phyloP scores from a whole-genome alignment of 1,140 invertebrate genomes.

The Drosophila auraria region DNA sequence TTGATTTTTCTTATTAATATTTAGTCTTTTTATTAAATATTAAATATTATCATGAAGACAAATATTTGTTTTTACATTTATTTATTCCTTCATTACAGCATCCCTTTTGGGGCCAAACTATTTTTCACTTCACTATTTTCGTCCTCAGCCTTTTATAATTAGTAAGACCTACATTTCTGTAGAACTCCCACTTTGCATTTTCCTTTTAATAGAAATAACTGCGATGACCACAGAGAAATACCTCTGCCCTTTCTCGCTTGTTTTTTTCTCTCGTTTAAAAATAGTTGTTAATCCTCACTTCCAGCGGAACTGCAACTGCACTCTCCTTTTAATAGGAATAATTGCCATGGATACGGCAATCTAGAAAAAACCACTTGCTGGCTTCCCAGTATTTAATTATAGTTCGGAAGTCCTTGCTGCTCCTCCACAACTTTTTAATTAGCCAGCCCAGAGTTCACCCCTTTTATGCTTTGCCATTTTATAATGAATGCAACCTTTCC shows the following conservation, averaged over 20 bases:
- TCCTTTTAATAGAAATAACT: neutral
- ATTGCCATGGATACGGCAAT: neutral
- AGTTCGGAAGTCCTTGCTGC: neutral
- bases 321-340: constrained; percentile 1
- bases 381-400: constrained; percentile 2
- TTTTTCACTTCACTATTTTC: neutral
- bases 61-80: no score
- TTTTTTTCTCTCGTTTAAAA: neutral
- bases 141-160: neutral
- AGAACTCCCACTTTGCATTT: neutral
- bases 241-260: no score
- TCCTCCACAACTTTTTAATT: constrained; percentile 1
- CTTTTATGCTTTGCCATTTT: neutral
- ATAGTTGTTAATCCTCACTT: neutral
- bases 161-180: neutral
- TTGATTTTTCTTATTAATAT: neutral
- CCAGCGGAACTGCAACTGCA: neutral
- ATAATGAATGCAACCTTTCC: neutral
- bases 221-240: no score
- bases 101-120: neutral
- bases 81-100: no score
- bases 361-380: neutral
- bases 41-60: no score
- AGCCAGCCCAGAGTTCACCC: neutral
- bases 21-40: neutral